These are phyloP conservation scores for Rhabdornis inornatus DNA, from an alignment of 2,113 vertebrate genomes.

Conservation along the genomic window DNA sequence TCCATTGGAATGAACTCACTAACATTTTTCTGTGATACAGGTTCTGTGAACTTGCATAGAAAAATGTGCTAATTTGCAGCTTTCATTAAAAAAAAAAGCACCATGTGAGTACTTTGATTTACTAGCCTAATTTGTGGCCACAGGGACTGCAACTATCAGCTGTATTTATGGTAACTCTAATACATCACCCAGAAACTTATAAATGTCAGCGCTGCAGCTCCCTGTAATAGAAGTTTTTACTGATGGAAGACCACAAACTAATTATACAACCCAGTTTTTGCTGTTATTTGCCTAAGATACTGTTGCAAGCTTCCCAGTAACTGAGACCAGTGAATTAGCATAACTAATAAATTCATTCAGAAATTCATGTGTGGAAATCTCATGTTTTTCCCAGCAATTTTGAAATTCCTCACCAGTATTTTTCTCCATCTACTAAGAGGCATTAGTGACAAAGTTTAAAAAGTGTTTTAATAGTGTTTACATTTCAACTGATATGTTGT, in stretches of 20 bases:
- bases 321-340: background rate
- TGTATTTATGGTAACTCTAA: slow-evolving; percentile 49
- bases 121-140: slow-evolving; percentile 59
- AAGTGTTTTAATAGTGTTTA: slow-evolving; percentile 19
- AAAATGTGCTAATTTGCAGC: slow-evolving; percentile 48
- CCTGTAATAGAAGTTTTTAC: slow-evolving; percentile 34
- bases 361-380: background rate
- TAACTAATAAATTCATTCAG: background rate
- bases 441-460: background rate
- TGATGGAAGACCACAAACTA: slow-evolving; percentile 14
- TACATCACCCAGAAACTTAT: slow-evolving; percentile 38
- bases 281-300: background rate
- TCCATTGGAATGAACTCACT: background rate
- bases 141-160: slow-evolving; percentile 21
- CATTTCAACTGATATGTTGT: background rate
- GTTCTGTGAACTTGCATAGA: slow-evolving; percentile 39
- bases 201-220: slow-evolving; percentile 45
- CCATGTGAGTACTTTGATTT: slow-evolving; percentile 48
- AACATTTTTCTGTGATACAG: slow-evolving; percentile 26
- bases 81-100: background rate
- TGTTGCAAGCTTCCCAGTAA: background rate
- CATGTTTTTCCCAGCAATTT: background rate
- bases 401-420: background rate
- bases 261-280: background rate
- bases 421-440: background rate